Conservation (phyloP, 2,888 invertebrate genomes). For the Tanypteryx hageni region DNA sequence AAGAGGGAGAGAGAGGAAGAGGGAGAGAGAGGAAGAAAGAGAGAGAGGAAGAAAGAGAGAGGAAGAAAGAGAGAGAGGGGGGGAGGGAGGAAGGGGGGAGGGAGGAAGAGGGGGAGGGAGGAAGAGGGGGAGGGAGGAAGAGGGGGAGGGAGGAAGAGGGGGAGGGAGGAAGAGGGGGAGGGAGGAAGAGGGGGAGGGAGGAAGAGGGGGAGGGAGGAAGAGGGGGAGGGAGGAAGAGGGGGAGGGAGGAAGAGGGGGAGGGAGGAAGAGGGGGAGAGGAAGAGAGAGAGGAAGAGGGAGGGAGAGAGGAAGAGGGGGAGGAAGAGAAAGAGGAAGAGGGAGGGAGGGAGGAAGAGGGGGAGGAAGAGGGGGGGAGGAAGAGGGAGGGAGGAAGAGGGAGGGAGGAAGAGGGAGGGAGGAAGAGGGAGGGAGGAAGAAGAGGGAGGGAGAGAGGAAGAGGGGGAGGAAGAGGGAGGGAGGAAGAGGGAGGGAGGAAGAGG, state of each 20-base stretch:
- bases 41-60: background rate
- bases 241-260: background rate
- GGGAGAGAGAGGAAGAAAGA: background rate
- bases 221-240: background rate
- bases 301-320: too few species aligned
- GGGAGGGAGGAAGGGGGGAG: background rate
- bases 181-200: constrained; percentile 48
- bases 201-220: background rate
- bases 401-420: constrained; percentile 63
- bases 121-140: background rate
- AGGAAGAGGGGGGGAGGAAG: background rate
- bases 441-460: background rate
- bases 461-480: background rate
- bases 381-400: background rate
- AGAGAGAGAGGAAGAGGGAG: background rate
- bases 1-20: background rate
- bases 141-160: background rate
- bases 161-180: constrained; percentile 57
- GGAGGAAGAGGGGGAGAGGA: background rate
- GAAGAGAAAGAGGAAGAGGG: background rate
- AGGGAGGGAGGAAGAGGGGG: background rate
- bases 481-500: background rate
- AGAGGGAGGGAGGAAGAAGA: constrained; percentile 21
- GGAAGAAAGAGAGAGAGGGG: too few species aligned
- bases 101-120: background rate